A percentile compares a stretch with the other conserved stretches of the same genome.
Conservation (phyloP, 2,113 vertebrate species). For the Chaetura pelagica region DNA sequence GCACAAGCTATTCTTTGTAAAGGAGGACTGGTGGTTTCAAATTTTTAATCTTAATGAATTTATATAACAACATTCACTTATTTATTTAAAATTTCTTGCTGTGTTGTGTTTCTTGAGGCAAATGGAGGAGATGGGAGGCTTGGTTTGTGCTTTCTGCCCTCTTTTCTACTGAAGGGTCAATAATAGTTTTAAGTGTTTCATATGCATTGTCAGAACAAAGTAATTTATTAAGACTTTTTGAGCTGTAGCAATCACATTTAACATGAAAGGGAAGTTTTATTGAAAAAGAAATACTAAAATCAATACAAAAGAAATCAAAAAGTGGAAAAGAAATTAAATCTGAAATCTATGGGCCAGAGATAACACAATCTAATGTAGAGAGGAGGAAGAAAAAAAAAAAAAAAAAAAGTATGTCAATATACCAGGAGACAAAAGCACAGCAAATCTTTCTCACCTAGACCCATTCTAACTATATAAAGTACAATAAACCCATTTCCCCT, state of each 20-base stretch:
- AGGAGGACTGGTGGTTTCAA: neutral
- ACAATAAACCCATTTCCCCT: neutral
- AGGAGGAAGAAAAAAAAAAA: neutral
- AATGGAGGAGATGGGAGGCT: neutral
- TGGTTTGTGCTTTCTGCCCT: neutral
- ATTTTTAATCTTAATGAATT: neutral
- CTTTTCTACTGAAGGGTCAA: neutral
- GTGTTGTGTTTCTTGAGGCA: neutral
- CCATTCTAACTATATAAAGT: neutral
- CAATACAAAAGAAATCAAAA: neutral
- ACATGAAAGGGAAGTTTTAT: neutral
- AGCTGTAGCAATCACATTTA: neutral
- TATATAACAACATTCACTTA: neutral
- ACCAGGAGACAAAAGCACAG: neutral
- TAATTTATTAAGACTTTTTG: neutral
- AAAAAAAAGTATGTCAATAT: neutral
- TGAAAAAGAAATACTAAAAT: neutral
- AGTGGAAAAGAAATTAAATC: neutral
- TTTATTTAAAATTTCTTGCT: neutral
- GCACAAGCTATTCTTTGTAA: neutral
- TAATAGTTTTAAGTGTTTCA: neutral
- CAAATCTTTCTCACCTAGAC: neutral
- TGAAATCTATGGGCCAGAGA: neutral
- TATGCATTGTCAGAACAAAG: neutral
- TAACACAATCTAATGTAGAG: neutral